Evolutionary conservation across 2,797 vertebrate genomes (phyloP), one percentile per base, ranked within the genome.

Genomic region (Helostoma temminkii): DNA sequence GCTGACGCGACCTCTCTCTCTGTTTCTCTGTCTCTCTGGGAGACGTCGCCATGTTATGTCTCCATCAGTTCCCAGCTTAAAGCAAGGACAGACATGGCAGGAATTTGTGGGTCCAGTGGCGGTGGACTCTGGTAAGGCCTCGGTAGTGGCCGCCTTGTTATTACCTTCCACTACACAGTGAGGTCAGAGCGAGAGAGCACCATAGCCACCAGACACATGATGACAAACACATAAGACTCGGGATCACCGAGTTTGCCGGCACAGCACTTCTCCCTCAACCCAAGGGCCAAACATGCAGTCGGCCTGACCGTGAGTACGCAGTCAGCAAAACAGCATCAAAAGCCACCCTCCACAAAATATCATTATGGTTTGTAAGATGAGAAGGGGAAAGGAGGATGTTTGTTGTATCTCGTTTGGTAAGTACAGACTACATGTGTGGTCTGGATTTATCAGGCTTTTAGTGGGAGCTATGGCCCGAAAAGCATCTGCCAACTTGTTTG

Each of bases 401-500:
- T 89, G 88, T 81, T 86, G 84, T 89, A 88, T 91, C 78, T 81
- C 63, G 65, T 79, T 76, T 43, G 78, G 84, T 90, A 92, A 92
- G 87, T 92, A 91, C 88, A 93, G 85, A 81, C 90, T 91, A 36
- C 87, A 82, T 88, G 88, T 90, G 91, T 91, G 92, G 90, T 82
- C 86, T 89, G 87, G 70, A 76, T 81, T 86, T 87, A 88, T 90
- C 87, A 77, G 76, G 71, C 70, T 80, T 70, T 71, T n/a, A 53
- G 73, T 54, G 72, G 69, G 60, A 36, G 75, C 47, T 71, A 58
- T 7, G 48, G 50, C 60, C 71, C 61, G 22, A 50, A 82, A 73
- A 49, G 70, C 58, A 65, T 85, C 76, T 78, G 76, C 80, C 55
- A 49, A 32, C 78, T 71, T 78, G 78, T 84, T 85, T 78, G 66